These are phyloP conservation scores for Pomatostomus ruficeps DNA, from an alignment of 2,113 vertebrate species.

Conservation along the genomic window DNA sequence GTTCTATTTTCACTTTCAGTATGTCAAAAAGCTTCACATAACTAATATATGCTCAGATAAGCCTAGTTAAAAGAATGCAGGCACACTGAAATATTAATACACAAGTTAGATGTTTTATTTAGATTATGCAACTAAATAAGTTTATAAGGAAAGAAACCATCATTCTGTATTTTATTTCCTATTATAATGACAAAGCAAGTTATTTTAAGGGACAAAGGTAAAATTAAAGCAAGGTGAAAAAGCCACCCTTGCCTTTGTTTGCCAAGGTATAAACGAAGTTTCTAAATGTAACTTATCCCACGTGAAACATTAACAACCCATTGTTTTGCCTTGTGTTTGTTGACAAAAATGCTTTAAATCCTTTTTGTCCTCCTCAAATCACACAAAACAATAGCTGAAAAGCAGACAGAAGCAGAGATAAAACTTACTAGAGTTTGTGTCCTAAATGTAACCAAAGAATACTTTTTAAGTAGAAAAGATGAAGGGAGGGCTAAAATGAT, in stretches of 20 bases:
- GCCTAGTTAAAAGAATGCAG: not conserved
- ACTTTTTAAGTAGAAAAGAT: not conserved
- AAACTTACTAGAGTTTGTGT: not conserved
- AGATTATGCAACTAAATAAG: not conserved
- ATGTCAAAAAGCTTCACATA: not conserved
- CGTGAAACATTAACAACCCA: slow-evolving; percentile 36
- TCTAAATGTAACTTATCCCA: slow-evolving; percentile 51
- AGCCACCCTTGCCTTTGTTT: slow-evolving; percentile 44
- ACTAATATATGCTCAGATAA: not conserved
- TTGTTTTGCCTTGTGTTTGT: slow-evolving; percentile 35
- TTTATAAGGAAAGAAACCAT: not conserved
- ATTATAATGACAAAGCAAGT: slow-evolving; percentile 12
- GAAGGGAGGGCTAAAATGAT: not conserved
- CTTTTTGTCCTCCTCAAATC: not conserved
- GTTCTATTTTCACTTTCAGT: not conserved
- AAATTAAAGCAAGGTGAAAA: slow-evolving; percentile 43
- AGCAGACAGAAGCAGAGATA: not conserved
- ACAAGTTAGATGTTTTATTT: not conserved
- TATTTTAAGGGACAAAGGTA: slow-evolving; percentile 42
- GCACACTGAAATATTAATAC: not conserved
- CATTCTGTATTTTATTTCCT: not conserved
- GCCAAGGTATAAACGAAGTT: slow-evolving; percentile 55
- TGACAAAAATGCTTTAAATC: not conserved
- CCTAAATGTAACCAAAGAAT: not conserved
- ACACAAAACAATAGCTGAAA: not conserved